Base-by-base conservation (phyloP, 1,140 invertebrate species). In the Aporrectodea caliginosa region DNA sequence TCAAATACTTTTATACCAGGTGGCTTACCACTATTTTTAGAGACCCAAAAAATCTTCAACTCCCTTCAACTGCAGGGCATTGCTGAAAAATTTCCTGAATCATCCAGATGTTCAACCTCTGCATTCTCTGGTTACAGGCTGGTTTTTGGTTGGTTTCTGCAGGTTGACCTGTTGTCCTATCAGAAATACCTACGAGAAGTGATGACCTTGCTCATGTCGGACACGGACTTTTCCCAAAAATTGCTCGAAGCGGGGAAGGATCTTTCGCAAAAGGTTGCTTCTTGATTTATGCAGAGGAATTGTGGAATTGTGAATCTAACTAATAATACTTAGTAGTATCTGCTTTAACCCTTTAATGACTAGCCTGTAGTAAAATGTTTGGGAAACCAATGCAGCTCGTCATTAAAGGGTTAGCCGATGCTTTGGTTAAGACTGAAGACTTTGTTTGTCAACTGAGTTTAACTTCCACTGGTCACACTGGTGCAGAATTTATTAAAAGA, bases 111-210 rank as follows among this genome's bases (percentile, higher is more conserved):
- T n/a, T n/a, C n/a, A 58, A 58, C 22, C 6, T 58, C 6, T 6
- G 22, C 43, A 58, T 58, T 12, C 43, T 58, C 6, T 58, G 22
- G 43, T 58, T 58, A 22, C 6, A 58, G 43, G 43, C 43, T 58
- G 43, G 6, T 12, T 58, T 58, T 58, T 58, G 43, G 22, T 58
- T 58, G 43, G 43, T 58, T 58, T 58, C 6, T 35, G 16, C 43
- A 76, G 75, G 27, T 76, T 35, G 14, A 68, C 2, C 33, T 27
- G 75, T 35, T 76, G 27, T 76, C 75, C 75, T 76, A 76, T 22
- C 33, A 76, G 33, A 76, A 76, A 30, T 76, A 76, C 16, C 75
- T 76, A 27, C 33, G 27, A 22, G 75, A 76, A 58, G 75, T 76
- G 27, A 76, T 76, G 35, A 27, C 31, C 12, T 35, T 76, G 16